Evolutionary conservation across 2,888 invertebrate species (phyloP), one percentile per base, ranked within the genome.

Genomic region (Thereva nobilitata): DNA sequence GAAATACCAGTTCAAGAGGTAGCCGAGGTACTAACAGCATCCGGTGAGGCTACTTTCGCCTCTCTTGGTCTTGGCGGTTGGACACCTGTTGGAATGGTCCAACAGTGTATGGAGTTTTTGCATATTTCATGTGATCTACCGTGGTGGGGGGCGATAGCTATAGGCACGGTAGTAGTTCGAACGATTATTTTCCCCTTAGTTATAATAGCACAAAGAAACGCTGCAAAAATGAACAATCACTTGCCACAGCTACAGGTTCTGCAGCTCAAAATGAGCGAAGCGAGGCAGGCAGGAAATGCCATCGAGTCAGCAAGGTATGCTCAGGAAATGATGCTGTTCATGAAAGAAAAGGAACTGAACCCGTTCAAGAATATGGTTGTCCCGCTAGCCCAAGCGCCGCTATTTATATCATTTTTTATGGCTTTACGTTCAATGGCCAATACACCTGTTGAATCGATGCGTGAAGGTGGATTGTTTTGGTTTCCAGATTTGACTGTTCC

Each of bases 401-500:
- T 98, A 10, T 98, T 98, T 78, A 81, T 97, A 70, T 95, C 97
- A 0, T 92, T 95, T 78, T 98, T 97, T 77, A 85, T 93, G 82
- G 94, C 90, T 0, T 80, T 99, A 54, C 85, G 93, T 73, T 83
- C 86, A 71, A 97, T 99, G 97, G 88, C 95, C 1, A 90, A 89
- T 75, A 85, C 90, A 40, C 97, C 97, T 2, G 92, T 99, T 42
- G 94, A 93, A 49, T 95, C 95, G 76, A 86, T 98, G 85, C 85
- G 87, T 70, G 83, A 86, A 1, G 98, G 98, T 40, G 99, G 99
- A 0, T 72, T 94, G 1, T 88, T 85, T 74, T 99, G 98, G 98
- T 97, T 99, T 78, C 83, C 86, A 3, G 96, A 99, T 84, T 84
- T 99, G 52, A 95, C 97, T 0, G 79, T 93, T 7, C 85, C 91